Base-by-base conservation (phyloP, 2,113 vertebrate species). In the Urocitellus parryii region DNA sequence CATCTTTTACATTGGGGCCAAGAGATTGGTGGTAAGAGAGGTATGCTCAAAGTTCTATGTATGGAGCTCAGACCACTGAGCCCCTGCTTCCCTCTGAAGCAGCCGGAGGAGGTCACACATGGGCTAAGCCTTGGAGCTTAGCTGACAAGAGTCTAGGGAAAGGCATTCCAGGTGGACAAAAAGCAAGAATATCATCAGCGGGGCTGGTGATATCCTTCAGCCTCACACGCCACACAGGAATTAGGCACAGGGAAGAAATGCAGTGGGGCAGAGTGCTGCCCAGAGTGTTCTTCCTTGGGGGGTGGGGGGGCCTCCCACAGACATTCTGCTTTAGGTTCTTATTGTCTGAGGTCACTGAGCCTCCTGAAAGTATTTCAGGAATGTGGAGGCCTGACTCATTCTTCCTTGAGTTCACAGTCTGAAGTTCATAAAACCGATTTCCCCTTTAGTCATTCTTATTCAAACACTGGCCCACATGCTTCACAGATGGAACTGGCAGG, bases 301-400 rank as follows among this genome's bases (percentile, higher is more conserved):
- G 8, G 45, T 45, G 8, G 8, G 8, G 45, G 93, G 97, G 96
- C 80, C 96, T 90, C 76, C 92, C 94, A 68, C 95, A 89, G 95
- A 93, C 22, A 2, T 58, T 90, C 77, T 70, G 92, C 94, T 48
- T 93, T 56, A 79, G 95, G 95, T 95, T 98, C 95, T 88, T 79
- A 96, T 95, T 97, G 96, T 98, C 95, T 97, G 97, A 97, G 97
- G 96, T 97, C 97, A 97, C 85, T 18, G 90, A 98, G 95, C 95
- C 95, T 97, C 92, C 94, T 67, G 94, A 67, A 98, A 80, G 68
- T 45, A 97, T 97, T 78, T 92, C 81, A 97, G 96, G 97, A 97
- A 97, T 97, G 97, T 91, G 80, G 76, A 88, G 88, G 94, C 84
- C 95, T 98, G 96, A 98, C 94, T 98, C 97, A 97, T 27, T 95